Evolutionary conservation across 2,888 invertebrate species (phyloP).

Genomic region (Phyllotreta striolata): DNA sequence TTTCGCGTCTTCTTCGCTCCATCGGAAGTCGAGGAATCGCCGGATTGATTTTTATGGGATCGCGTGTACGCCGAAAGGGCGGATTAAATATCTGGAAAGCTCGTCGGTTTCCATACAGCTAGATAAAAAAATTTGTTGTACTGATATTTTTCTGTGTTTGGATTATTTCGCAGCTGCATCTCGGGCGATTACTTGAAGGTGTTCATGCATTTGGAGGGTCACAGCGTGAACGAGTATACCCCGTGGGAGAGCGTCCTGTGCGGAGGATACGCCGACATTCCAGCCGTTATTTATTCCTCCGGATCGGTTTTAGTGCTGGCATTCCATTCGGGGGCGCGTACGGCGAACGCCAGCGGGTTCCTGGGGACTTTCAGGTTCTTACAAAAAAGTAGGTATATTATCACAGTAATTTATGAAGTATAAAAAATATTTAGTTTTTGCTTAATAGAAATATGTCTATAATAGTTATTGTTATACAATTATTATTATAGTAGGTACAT

Average conservation of each 20-base stretch:
- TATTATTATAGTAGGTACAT: too few relatives aligned
- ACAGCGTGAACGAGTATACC: constrained; percentile 77
- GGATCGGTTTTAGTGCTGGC: constrained; percentile 78
- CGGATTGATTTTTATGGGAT: too few relatives aligned
- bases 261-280: constrained; percentile 73
- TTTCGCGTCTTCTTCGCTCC: constrained; percentile 15
- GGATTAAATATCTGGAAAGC: constrained; percentile 30
- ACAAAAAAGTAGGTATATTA: constrained; percentile 72
- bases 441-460: too few relatives aligned
- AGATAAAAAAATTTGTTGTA: not conserved
- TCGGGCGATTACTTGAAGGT: constrained; percentile 80
- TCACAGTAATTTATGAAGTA: too few relatives aligned
- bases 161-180: constrained; percentile 70
- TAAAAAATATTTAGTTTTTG: too few relatives aligned
- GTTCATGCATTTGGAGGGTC: constrained; percentile 77
- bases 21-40: too few relatives aligned
- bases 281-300: constrained; percentile 78
- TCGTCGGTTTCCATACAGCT: constrained; percentile 28
- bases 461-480: too few relatives aligned
- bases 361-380: constrained; percentile 79
- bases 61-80: too few relatives aligned
- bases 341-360: constrained; percentile 73
- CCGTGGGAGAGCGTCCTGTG: constrained; percentile 79
- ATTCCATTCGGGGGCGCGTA: constrained; percentile 70
- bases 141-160: too few relatives aligned